These are phyloP conservation scores for Coregonus suidteri DNA, from an alignment of 2,797 vertebrate genomes.

Conservation along the genomic window DNA sequence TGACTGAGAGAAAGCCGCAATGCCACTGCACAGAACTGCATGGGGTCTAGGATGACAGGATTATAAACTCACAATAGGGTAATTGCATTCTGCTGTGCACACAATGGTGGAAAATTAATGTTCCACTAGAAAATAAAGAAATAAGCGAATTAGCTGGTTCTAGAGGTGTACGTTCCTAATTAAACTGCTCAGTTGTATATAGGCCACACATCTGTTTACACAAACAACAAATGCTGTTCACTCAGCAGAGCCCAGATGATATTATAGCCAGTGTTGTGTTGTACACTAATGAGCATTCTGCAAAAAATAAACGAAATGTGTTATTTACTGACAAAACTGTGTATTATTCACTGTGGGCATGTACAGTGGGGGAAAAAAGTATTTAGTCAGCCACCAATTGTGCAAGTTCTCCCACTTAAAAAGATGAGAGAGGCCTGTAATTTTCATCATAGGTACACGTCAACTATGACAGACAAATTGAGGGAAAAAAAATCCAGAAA, in stretches of 20 bases:
- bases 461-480: too few relatives aligned
- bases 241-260: constrained; percentile 54
- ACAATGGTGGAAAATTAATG: constrained; percentile 45
- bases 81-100: constrained; percentile 35
- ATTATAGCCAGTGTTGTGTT: constrained; percentile 39
- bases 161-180: constrained; percentile 60
- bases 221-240: constrained; percentile 64
- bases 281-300: constrained; percentile 52
- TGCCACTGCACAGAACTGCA: not conserved
- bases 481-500: too few relatives aligned
- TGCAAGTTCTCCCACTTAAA: too few relatives aligned
- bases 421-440: too few relatives aligned
- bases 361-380: too few relatives aligned
- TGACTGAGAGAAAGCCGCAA: not conserved
- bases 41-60: constrained; percentile 21
- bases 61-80: constrained; percentile 31
- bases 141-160: constrained; percentile 45
- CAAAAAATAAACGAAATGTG: constrained; percentile 11
- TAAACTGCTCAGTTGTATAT: constrained; percentile 62
- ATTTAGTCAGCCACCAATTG: too few relatives aligned
- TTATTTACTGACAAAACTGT: not conserved
- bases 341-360: not conserved
- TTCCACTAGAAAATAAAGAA: constrained; percentile 46
- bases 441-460: too few relatives aligned
- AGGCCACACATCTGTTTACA: constrained; percentile 65